Conservation (phyloP, 2,797 vertebrate genomes). For the Allobates femoralis region DNA sequence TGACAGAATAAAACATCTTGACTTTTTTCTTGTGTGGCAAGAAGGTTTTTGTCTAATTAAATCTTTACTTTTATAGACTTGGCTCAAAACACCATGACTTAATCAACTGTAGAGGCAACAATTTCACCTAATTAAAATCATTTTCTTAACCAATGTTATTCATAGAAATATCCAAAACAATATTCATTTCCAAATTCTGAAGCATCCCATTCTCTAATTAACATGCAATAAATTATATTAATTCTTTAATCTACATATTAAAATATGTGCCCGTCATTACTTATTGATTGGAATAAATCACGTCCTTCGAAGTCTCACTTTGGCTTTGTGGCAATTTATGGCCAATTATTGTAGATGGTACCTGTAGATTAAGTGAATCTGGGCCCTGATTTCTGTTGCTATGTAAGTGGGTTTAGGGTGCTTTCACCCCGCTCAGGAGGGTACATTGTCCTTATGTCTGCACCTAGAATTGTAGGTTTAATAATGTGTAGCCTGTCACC, state of each 20-base stretch:
- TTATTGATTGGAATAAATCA: constrained; percentile 27
- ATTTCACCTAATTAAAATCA: constrained; percentile 1
- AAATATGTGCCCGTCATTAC: background rate
- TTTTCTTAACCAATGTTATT: background rate
- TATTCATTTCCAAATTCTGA: constrained; percentile 1
- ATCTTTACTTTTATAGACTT: background rate
- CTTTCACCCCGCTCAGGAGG: too few relatives aligned
- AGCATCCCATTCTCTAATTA: background rate
- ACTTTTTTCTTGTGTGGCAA: constrained; percentile 7
- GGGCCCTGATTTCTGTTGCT: too few relatives aligned
- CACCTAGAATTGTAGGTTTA: too few relatives aligned
- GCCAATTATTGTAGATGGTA: background rate
- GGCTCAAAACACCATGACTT: background rate
- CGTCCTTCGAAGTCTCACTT: background rate
- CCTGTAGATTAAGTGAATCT: background rate
- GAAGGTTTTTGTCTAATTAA: constrained; percentile 32
- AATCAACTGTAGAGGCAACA: constrained; percentile 13
- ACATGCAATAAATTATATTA: constrained; percentile 28
- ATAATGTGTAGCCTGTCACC: too few relatives aligned
- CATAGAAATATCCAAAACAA: background rate
- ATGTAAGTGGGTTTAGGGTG: too few relatives aligned
- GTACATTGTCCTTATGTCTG: too few relatives aligned
- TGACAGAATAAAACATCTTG: background rate
- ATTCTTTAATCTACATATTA: background rate
- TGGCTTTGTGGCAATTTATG: background rate